Evolutionary conservation across 2,888 invertebrate genomes (phyloP).

Genomic region (Brenthis daphne): DNA sequence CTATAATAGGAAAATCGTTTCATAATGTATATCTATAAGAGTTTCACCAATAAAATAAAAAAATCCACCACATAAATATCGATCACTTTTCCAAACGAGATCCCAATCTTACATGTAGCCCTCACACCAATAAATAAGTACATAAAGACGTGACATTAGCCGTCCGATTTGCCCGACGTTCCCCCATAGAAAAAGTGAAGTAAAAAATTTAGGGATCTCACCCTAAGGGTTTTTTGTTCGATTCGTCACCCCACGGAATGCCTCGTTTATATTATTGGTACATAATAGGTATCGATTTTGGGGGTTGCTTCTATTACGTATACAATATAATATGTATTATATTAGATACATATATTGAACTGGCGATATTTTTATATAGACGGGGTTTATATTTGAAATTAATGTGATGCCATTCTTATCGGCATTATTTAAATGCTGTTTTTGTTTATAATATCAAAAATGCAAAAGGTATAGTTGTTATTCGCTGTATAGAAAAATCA

Average conservation of each 20-base stretch:
- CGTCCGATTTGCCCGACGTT: conserved; percentile 51
- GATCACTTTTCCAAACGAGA: conserved; percentile 21
- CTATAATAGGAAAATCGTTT: too few relatives aligned
- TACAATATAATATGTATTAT: background rate
- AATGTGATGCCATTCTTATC: too few relatives aligned
- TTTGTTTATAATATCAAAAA: too few relatives aligned
- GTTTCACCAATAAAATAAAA: conserved; percentile 1
- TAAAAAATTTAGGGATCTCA: conserved; percentile 61
- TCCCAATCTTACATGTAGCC: conserved; percentile 30
- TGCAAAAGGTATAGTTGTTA: too few relatives aligned
- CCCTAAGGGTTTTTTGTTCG: conserved; percentile 56
- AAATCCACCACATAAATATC: conserved; percentile 14
- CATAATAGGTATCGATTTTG: conserved; percentile 68
- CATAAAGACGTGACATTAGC: conserved; percentile 60
- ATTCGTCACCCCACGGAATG: conserved; percentile 60
- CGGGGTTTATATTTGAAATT: too few relatives aligned
- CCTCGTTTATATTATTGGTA: conserved; percentile 62
- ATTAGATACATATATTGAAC: conserved; percentile 4
- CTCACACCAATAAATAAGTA: conserved; percentile 58
- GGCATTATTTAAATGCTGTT: too few relatives aligned
- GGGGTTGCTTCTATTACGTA: conserved; percentile 42
- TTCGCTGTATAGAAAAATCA: too few relatives aligned
- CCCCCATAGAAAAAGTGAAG: conserved; percentile 43
- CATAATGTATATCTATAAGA: too few relatives aligned
- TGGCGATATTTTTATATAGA: too few relatives aligned